Conservation (phyloP, 2,888 invertebrate genomes). For the Deilephila elpenor region DNA sequence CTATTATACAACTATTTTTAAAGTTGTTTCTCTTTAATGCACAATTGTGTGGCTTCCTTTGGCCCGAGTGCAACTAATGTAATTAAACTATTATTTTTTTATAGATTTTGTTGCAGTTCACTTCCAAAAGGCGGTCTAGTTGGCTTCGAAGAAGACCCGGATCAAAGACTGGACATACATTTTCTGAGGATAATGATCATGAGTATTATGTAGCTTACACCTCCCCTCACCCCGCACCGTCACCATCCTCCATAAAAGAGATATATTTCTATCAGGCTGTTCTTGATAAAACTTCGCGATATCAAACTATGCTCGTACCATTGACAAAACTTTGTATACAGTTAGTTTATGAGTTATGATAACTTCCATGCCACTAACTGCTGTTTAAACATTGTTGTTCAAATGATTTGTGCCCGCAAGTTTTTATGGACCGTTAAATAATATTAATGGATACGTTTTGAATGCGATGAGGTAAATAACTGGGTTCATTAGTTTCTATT, state of each 20-base stretch:
- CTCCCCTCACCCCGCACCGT: no score
- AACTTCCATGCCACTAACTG: slow-evolving; percentile 26
- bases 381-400: slow-evolving; percentile 34
- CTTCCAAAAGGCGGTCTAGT: no score
- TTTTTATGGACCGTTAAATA: slow-evolving; percentile 28
- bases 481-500: slow-evolving; percentile 27
- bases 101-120: no score
- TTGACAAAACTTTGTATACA: slow-evolving; percentile 18
- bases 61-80: no score
- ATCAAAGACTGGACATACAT: no score
- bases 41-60: no score
- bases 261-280: neutral
- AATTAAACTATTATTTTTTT: no score
- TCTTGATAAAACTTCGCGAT: slow-evolving; percentile 19
- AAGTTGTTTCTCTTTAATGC: no score
- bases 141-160: no score
- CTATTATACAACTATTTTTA: no score
- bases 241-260: neutral
- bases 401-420: slow-evolving; percentile 32
- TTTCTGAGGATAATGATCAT: no score
- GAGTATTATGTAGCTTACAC: no score
- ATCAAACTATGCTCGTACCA: slow-evolving; percentile 40
- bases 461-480: slow-evolving; percentile 6
- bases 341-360: slow-evolving; percentile 25
- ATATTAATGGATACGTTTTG: slow-evolving; percentile 17